These are phyloP conservation scores for Lobophora halterata DNA, from an alignment of 2,888 invertebrate genomes.

Conservation along the genomic window DNA sequence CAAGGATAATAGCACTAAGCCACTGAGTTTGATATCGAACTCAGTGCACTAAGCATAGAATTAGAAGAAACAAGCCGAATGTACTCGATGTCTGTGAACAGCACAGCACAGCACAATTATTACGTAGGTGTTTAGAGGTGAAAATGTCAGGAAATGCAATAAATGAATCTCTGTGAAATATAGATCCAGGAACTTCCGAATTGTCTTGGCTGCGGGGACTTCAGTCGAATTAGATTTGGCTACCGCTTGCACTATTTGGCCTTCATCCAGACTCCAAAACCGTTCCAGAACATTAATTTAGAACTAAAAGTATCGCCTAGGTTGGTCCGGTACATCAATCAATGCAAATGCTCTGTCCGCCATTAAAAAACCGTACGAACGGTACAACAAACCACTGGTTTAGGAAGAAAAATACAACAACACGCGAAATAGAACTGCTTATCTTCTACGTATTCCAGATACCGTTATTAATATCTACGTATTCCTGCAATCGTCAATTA, in stretches of 20 bases:
- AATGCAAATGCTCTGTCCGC: constrained; percentile 7
- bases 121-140: background rate
- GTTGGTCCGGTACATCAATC: too few relatives aligned
- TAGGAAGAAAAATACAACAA: too few relatives aligned
- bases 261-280: constrained; percentile 20
- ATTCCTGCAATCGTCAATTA: too few relatives aligned
- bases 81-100: too few relatives aligned
- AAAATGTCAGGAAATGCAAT: constrained; percentile 3
- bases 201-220: constrained; percentile 9
- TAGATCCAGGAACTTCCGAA: constrained; percentile 12
- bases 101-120: too few relatives aligned
- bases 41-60: too few relatives aligned
- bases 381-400: too few relatives aligned
- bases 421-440: constrained; percentile 1
- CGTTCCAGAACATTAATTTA: constrained; percentile 17
- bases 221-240: constrained; percentile 20
- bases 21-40: too few relatives aligned
- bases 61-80: too few relatives aligned
- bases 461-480: too few relatives aligned
- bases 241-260: constrained; percentile 23
- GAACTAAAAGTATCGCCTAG: constrained; percentile 9
- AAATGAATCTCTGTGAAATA: constrained; percentile 9
- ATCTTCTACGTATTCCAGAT: too few relatives aligned
- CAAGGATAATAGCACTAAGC: too few relatives aligned
- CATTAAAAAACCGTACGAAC: background rate